Base-by-base conservation (phyloP, 2,888 invertebrate species). In the Agrochola lota region DNA sequence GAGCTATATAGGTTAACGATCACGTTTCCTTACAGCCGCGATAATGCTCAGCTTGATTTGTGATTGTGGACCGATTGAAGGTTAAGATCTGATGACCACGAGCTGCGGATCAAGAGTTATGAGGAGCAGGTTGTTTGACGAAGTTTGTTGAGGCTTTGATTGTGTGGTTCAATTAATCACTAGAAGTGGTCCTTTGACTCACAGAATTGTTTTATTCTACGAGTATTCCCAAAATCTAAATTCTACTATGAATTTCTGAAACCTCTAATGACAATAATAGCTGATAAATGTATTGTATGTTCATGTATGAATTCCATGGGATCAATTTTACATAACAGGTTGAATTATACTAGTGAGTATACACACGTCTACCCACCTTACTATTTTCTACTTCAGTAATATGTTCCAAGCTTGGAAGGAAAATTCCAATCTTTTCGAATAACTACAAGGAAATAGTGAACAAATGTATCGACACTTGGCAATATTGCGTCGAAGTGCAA, bases 1-100 rank as follows among this genome's bases (percentile, higher is more conserved):
- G 82, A 85, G 84, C 88, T 88, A 94, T 91, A 91, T 94, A 93
- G 95, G 95, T 93, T 95, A 95, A 95, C 95, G 95, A 95, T 95
- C 95, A 94, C 92, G 91, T 90, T 91, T 90, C 91, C 92, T 91
- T 83, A 86, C 79, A 85, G 89, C 80, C 83, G 88, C 91, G 92
- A 92, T 93, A 91, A 92, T 90, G 89, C 88, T 89, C 85, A 89
- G 78, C 81, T 90, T 91, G 91, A 91, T 89, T 92, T 90, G 88
- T 85, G 85, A 81, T 72, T 80, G 81, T 85, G 77, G 83, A 79
- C 76, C 79, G 83, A 83, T 80, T 86, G 88, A 86, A 88, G 89
- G 89, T 84, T 87, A 89, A 84, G 80, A 87, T 81, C 84, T 78
- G 86, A 85, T 85, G 84, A 85, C 77, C 88, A 79, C 60, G 23